Conservation (phyloP, 2,888 invertebrate species). For the Pediacus dermestoides region DNA sequence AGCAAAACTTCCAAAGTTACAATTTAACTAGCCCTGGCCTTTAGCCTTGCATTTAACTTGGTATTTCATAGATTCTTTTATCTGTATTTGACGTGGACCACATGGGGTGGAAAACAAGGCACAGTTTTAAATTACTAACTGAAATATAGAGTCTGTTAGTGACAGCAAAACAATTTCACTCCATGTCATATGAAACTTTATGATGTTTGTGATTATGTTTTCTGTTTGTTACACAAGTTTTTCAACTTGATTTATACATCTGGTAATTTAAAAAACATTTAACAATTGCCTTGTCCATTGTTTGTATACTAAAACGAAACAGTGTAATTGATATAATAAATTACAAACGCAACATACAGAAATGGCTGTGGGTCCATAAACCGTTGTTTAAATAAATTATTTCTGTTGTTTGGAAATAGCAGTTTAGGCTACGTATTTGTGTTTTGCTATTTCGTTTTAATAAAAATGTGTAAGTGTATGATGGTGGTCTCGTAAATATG, state of each 20-base stretch:
- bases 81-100: slow-evolving; percentile 40
- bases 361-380: too few species aligned
- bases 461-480: too few species aligned
- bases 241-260: slow-evolving; percentile 34
- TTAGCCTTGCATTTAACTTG: slow-evolving; percentile 32
- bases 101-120: slow-evolving; percentile 41
- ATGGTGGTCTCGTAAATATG: background rate
- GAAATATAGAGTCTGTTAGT: slow-evolving; percentile 41
- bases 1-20: too few species aligned
- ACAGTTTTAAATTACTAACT: slow-evolving; percentile 42
- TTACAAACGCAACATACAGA: too few species aligned
- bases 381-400: background rate
- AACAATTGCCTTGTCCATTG: slow-evolving; percentile 24
- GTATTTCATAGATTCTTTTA: slow-evolving; percentile 33
- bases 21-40: too few species aligned
- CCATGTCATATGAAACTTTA: slow-evolving; percentile 42
- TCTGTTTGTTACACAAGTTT: slow-evolving; percentile 35
- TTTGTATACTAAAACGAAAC: slow-evolving; percentile 13
- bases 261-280: slow-evolving; percentile 25
- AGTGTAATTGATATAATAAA: slow-evolving; percentile 12
- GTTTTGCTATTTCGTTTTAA: too few species aligned
- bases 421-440: too few species aligned
- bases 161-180: slow-evolving; percentile 41
- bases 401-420: background rate
- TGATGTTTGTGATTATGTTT: slow-evolving; percentile 42